Evolutionary conservation across 2,888 invertebrate genomes (phyloP), one percentile per base, ranked within the genome.

Genomic region (Eudasyphora cyanicolor): DNA sequence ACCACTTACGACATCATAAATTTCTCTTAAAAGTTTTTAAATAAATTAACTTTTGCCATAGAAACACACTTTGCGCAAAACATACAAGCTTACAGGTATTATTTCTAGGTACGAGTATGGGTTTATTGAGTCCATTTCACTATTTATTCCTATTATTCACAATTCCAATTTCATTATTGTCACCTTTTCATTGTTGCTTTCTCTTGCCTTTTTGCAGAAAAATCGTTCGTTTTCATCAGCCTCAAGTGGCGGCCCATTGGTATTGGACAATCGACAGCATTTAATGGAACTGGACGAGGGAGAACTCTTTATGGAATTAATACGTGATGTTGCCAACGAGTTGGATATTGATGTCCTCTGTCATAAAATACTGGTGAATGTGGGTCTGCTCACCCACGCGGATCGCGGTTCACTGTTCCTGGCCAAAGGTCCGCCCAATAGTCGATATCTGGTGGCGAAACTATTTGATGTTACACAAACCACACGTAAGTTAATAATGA

Each of bases 301-400:
- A 19, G 97, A 97, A 89, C 93, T 97, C 85, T 98, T 98, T 92
- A 98, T 98, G 97, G 98, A 98, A 93, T 94, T 98, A 87, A 98
- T 98, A 89, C 95, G 97, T 85, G 98, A 98, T 92, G 97, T 98
- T 85, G 97, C 98, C 86, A 98, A 98, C 92, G 98, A 99, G 92
- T 92, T 98, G 89, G 98, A 99, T 91, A 98, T 98, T 88, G 97
- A 98, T 92, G 96, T 97, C 14, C 94, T 99, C 71, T 98, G 98
- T 91, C 98, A 98, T 93, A 99, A 99, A 94, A 98, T 98, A 89
- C 94, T 98, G 84, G 97, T 97, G 85, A 99, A 98, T 93, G 98
- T 98, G n/a, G 96, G 97, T 84, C 93, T 97, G 86, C 94, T 98
- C 85, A 98, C 98, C 21, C 95, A 97, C 87, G 98, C 98, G 27